Base-by-base conservation (phyloP, 2,113 vertebrate genomes). In the Phalacrocorax pelagicus region DNA sequence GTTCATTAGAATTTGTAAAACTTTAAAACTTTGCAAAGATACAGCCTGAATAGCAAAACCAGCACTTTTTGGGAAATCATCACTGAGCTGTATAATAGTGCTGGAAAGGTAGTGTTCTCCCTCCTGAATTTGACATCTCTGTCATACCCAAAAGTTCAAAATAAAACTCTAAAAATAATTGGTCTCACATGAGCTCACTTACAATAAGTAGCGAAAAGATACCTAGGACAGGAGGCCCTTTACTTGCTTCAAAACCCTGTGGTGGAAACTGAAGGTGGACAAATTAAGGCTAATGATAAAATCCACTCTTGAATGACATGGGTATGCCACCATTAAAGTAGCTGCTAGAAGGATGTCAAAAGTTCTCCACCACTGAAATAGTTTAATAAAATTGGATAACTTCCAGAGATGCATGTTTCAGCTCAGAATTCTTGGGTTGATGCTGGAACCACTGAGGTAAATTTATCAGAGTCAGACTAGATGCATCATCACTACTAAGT, bases 81-180 rank as follows among this genome's bases (percentile, higher is more conserved):
- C 58, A 40, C 40, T 29, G 71, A 91, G 49, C 40, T 87, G 34
- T 40, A 6, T 15, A 92, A 86, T 3, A 71, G 42, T 29, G 34
- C 71, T 78, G 77, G 51, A 58, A 95, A 84, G 38, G 55, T 8
- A 58, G 12, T 1, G 6, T 19, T 26, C 55, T 71, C 49, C 49
- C 69, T 84, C 81, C 6, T 3, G 52, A 86, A 70, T 84, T 70
- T 77, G 72, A 89, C 69, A 65, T 69, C 86, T 82, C 47, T 89
- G 34, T 77, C 73, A 91, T 24, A 62, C 5, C 29, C 6, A 1
- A 16, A 90, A 78, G 46, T 84, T 81, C 36, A 52, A 52, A 95
- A 86, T 47, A 72, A 63, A 94, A 86, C 36, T 57, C 46, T 69
- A 54, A 88, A 81, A 95, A 94, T 92, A 95, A 95, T 66, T 91